Conservation (phyloP, 1,140 invertebrate genomes). For the Zeugodacus cucurbitae region DNA sequence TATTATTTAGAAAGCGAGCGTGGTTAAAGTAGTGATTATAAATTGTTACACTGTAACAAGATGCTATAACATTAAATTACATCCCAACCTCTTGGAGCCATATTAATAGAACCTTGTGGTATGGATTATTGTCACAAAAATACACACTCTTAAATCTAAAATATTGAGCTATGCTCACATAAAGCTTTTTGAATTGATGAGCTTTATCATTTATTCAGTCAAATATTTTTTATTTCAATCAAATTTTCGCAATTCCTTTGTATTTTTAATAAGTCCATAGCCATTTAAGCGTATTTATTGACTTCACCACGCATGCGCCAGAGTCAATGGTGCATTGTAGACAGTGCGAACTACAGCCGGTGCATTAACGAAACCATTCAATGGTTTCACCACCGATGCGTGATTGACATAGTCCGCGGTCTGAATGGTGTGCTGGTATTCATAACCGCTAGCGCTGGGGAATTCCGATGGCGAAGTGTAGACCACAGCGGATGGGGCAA, state of each 20-base stretch:
- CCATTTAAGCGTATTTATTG: background rate
- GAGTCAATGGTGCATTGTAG: constrained; percentile 20
- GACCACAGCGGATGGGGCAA: constrained; percentile 60
- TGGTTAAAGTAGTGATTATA: too few species aligned
- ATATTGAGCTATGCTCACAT: too few species aligned
- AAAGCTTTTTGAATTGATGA: too few species aligned
- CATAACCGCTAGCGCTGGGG: constrained; percentile 39
- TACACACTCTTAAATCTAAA: too few species aligned
- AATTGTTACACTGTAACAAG: too few species aligned
- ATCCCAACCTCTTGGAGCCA: too few species aligned
- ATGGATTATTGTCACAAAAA: too few species aligned
- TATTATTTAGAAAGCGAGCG: too few species aligned
- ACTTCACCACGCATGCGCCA: constrained; percentile 25
- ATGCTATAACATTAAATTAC: too few species aligned
- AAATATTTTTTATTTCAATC: background rate
- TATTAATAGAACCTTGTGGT: too few species aligned
- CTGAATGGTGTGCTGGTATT: constrained; percentile 40
- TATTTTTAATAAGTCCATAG: background rate
- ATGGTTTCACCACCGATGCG: constrained; percentile 40
- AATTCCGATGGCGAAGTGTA: constrained; percentile 56
- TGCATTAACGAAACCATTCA: constrained; percentile 38
- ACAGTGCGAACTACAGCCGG: constrained; percentile 28
- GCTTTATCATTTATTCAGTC: too few species aligned
- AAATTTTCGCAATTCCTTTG: background rate
- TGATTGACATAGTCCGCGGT: constrained; percentile 42